phyloP scores from a whole-genome alignment of 2,888 invertebrate genomes.

The Eupsilia transversa region DNA sequence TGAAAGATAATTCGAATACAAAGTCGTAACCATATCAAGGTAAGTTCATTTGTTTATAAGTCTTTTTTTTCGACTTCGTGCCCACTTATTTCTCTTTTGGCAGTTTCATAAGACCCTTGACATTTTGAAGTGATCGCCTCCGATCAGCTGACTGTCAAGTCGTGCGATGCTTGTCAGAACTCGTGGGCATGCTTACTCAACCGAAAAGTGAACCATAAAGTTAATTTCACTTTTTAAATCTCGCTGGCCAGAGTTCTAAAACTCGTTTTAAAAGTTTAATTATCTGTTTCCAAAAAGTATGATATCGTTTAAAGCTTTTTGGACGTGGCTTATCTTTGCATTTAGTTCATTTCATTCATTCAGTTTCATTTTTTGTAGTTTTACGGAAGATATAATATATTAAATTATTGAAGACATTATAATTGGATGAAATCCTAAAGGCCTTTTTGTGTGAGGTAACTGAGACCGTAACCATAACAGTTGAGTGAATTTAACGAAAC shows the following conservation, averaged over 20 bases:
- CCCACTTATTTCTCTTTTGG: constrained; percentile 21
- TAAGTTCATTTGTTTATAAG: background rate
- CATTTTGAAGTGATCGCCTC: constrained; percentile 57
- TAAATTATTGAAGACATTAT: too few relatives aligned
- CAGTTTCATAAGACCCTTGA: constrained; percentile 54
- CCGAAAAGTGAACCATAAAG: constrained; percentile 51
- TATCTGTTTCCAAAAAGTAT: constrained; percentile 37
- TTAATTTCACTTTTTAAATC: constrained; percentile 67
- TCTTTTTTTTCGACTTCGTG: constrained; percentile 12
- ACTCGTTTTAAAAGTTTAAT: constrained; percentile 57
- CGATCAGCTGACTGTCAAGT: constrained; percentile 66
- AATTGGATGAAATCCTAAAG: constrained; percentile 32
- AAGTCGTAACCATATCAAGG: constrained; percentile 14
- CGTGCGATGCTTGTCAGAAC: constrained; percentile 47
- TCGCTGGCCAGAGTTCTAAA: constrained; percentile 43
- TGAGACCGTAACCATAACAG: constrained; percentile 51
- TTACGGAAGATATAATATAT: too few relatives aligned
- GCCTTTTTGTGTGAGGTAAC: constrained; percentile 4
- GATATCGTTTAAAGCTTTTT: constrained; percentile 37
- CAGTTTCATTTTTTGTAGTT: too few relatives aligned
- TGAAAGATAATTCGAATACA: constrained; percentile 25
- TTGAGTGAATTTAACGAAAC: constrained; percentile 13
- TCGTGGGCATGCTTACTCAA: constrained; percentile 45
- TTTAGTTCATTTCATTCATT: too few relatives aligned
- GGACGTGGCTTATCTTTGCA: constrained; percentile 22